A percentile compares a stretch with the other conserved stretches of the same genome.
These are phyloP conservation scores for Nowickia ferox DNA, from an alignment of 2,888 invertebrate genomes.

Conservation along the genomic window DNA sequence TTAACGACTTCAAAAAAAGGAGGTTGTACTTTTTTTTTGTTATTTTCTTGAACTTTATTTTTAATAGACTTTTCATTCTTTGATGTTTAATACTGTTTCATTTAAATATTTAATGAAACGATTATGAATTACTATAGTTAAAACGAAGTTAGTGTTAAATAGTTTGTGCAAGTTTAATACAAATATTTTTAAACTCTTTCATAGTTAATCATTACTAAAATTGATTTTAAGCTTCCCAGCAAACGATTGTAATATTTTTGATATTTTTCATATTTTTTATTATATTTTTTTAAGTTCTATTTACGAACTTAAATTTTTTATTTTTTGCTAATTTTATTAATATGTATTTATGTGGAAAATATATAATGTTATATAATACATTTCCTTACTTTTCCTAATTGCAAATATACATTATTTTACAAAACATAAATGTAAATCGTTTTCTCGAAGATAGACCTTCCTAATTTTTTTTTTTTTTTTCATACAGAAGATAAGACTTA, in stretches of 20 bases:
- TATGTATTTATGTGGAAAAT: too few species aligned
- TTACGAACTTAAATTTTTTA: not conserved
- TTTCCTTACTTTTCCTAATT: too few species aligned
- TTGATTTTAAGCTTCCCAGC: not conserved
- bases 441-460: not conserved
- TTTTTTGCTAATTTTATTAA: not conserved
- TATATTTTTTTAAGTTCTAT: not conserved
- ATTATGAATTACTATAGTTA: not conserved
- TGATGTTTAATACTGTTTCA: not conserved
- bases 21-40: not conserved
- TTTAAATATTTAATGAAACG: not conserved
- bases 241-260: conserved; percentile 32
- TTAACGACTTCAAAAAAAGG: not conserved
- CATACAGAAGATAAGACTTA: conserved; percentile 34
- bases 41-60: not conserved
- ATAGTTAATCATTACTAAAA: not conserved
- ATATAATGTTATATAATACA: too few species aligned
- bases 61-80: not conserved
- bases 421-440: not conserved
- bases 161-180: conserved; percentile 1
- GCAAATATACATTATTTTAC: too few species aligned
- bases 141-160: conserved; percentile 5
- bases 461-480: conserved; percentile 18
- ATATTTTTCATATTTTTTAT: conserved; percentile 2
- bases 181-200: conserved; percentile 7